Conservation (phyloP, 2,797 vertebrate genomes). For the Tiaroga cobitis region DNA sequence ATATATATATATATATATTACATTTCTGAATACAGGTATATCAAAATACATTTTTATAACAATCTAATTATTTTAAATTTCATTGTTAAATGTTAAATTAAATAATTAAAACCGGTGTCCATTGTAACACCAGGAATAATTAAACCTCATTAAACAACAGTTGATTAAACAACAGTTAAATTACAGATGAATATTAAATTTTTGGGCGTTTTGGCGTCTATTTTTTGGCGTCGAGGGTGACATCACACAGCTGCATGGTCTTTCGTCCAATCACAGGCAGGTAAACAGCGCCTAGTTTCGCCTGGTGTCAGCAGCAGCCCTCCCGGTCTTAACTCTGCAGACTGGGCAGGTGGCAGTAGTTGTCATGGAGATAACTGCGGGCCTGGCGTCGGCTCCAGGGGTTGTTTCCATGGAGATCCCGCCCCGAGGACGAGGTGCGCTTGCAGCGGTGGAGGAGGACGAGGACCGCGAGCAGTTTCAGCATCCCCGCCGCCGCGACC, state of each 20-base stretch:
- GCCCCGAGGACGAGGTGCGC: constrained; percentile 74
- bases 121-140: not conserved
- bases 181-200: not conserved
- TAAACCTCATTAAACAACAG: not conserved
- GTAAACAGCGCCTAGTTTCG: constrained; percentile 70
- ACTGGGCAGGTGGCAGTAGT: constrained; percentile 71
- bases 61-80: not conserved
- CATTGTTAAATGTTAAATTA: not conserved
- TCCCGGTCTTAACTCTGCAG: constrained; percentile 62
- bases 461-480: constrained; percentile 63
- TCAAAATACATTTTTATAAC: too few species aligned
- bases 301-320: constrained; percentile 63
- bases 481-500: constrained; percentile 70
- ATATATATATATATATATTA: too few species aligned
- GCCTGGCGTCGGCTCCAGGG: constrained; percentile 72
- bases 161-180: not conserved
- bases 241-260: constrained; percentile 58
- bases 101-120: not conserved
- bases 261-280: constrained; percentile 71
- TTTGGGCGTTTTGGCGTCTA: too few species aligned
- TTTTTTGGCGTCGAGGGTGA: constrained; percentile 43
- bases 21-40: too few species aligned
- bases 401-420: constrained; percentile 90
- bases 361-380: constrained; percentile 89
- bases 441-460: constrained; percentile 75